Evolutionary conservation across 2,797 vertebrate genomes (phyloP).

Genomic region (Clamator glandarius): DNA sequence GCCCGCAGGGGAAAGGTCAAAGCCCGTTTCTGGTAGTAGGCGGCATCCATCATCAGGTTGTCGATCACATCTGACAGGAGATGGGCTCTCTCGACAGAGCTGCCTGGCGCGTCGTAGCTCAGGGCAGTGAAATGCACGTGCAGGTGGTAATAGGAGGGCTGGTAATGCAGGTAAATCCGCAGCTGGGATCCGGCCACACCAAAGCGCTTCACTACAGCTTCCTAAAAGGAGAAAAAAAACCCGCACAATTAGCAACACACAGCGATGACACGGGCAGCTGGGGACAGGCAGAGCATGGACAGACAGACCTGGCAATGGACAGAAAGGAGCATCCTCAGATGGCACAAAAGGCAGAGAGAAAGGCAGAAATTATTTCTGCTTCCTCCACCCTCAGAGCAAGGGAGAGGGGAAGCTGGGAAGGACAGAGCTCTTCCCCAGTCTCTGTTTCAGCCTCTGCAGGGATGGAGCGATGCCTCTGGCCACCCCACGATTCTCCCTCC

Average conservation of each 20-base stretch:
- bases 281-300: not conserved
- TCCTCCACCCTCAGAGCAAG: not conserved
- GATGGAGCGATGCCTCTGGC: rapidly evolving
- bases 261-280: rapidly evolving
- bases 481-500: not conserved
- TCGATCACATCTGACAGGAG: conserved; percentile 90
- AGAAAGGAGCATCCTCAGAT: not conserved
- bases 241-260: rapidly evolving
- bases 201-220: conserved; percentile 81
- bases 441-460: rapidly evolving
- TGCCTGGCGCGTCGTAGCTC: conserved; percentile 87
- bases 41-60: conserved; percentile 82
- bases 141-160: conserved; percentile 95
- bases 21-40: conserved; percentile 82
- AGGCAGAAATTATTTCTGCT: not conserved
- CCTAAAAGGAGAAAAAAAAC: conserved; percentile 76
- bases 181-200: conserved; percentile 78
- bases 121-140: conserved; percentile 93
- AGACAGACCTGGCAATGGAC: not conserved
- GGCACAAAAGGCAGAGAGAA: not conserved
- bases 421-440: not conserved
- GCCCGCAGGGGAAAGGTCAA: conserved; percentile 85
- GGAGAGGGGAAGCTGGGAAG: not conserved
- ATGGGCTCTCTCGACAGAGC: conserved; percentile 89
- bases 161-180: conserved; percentile 92